Base-by-base conservation (phyloP, 2,888 invertebrate genomes). In the Xestia rhomboidea region DNA sequence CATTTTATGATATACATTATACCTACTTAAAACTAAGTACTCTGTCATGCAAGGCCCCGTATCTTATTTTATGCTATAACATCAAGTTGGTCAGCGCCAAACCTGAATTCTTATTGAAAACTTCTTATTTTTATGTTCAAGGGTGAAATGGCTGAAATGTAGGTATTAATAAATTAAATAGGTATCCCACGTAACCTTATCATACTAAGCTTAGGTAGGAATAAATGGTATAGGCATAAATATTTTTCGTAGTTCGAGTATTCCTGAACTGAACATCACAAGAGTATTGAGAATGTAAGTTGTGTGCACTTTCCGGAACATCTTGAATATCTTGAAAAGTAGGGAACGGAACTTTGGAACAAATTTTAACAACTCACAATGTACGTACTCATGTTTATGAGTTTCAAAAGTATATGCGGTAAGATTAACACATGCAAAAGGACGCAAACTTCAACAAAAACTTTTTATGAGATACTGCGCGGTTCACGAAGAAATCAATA, bases 261-360 rank as follows among this genome's bases (percentile, higher is more conserved):
- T 62, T 79, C 69, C 27, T 24, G 34, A 79, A 70, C 71, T 24
- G 34, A 79, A 70, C 60, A 70, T 57, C 66, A 67, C 44, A 60
- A n/a, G 44, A 44, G 66, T 67, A 81, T 67, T 79, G 51, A 62
- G 8, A 44, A 81, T 57, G 18, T 51, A 70, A 76, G 60, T 77
- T 82, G 64, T 46, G 27, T 71, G 38, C 46, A 68, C 68, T 68
- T 82, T 66, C 38, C 44, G 68, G 41, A 81, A 60, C 72, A 77
- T 81, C 57, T 81, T 70, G 82, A 76, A 82, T 76, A 77, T 77
- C 44, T 71, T 60, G 51, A 44, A 72, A 77, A 83, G 78, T 64
- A 54, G 46, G 27, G n/a, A 49, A 66, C 66, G 7, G 38, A 81
- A 83, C 60, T 83, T 69, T 49, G 70, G 34, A 68, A 66, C 34